phyloP scores from a whole-genome alignment of 2,888 invertebrate genomes.

The Monopis laevigella region DNA sequence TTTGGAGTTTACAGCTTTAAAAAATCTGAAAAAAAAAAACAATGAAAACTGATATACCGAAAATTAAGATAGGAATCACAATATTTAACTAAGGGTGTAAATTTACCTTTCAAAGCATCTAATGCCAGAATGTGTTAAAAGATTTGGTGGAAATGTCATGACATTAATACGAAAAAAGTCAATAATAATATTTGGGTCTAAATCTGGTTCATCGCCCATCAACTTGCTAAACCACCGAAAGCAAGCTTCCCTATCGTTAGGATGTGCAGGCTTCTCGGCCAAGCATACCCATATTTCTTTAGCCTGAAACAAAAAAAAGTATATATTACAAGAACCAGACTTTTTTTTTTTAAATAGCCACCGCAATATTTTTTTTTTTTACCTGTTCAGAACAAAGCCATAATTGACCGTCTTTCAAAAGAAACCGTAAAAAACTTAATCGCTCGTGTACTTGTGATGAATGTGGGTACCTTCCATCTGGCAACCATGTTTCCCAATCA shows the following conservation, averaged over 20 bases:
- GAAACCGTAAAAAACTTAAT: conserved; percentile 90
- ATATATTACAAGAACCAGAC: not conserved
- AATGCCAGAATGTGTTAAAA: conserved; percentile 94
- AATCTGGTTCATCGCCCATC: conserved; percentile 96
- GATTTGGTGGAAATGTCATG: conserved; percentile 87
- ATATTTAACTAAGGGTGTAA: not conserved
- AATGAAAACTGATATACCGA: too few relatives aligned
- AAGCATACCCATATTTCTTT: conserved; percentile 97
- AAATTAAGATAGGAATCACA: not conserved
- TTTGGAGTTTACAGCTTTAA: conserved; percentile 94
- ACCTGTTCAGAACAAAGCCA: conserved; percentile 95
- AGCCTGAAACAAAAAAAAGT: conserved; percentile 57
- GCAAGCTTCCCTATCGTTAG: conserved; percentile 93
- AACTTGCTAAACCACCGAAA: conserved; percentile 98
- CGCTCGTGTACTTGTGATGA: conserved; percentile 93
- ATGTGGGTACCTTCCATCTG: conserved; percentile 92
- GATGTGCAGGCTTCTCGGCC: conserved; percentile 92
- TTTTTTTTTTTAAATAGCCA: not conserved
- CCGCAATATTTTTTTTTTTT: conserved; percentile 14
- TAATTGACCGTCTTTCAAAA: conserved; percentile 93
- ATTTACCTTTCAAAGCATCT: conserved; percentile 80
- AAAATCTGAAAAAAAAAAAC: conserved; percentile 75
- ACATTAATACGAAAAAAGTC: conserved; percentile 97
- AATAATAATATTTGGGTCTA: conserved; percentile 94
- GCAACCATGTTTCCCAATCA: conserved; percentile 80